phyloP scores from a whole-genome alignment of 2,888 invertebrate species.

The Drosophila phalerata region DNA sequence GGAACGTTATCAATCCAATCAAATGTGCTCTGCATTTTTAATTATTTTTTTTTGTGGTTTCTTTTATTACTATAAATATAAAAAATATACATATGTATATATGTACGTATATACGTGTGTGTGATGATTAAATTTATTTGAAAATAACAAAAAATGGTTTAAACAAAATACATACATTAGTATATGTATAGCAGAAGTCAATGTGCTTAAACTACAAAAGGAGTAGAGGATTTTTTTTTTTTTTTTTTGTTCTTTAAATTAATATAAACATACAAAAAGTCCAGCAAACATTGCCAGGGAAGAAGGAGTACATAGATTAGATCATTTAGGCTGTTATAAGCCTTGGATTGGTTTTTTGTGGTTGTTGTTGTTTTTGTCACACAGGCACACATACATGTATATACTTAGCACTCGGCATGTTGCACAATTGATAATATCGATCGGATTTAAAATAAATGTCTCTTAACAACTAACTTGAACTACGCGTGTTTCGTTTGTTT shows the following conservation, averaged over 20 bases:
- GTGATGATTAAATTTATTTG: conserved; percentile 40
- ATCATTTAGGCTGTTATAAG: conserved; percentile 15
- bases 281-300: conserved; percentile 44
- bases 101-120: conserved; percentile 29
- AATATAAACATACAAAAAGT: conserved; percentile 48
- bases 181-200: conserved; percentile 9
- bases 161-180: conserved; percentile 31
- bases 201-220: conserved; percentile 45
- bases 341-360: conserved; percentile 2
- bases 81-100: conserved; percentile 52
- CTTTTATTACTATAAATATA: conserved; percentile 56
- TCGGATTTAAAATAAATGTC: conserved; percentile 21
- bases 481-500: conserved; percentile 47
- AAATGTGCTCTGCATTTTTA: conserved; percentile 33
- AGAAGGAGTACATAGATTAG: conserved; percentile 33
- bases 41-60: conserved; percentile 20
- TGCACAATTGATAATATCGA: conserved; percentile 44
- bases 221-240: conserved; percentile 18
- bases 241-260: conserved; percentile 8
- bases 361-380: conserved; percentile 14
- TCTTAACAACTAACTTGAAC: conserved; percentile 56
- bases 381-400: conserved; percentile 17
- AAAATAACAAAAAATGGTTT: conserved; percentile 38
- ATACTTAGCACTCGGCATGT: conserved; percentile 10
- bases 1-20: conserved; percentile 32